Evolutionary conservation across 2,888 invertebrate genomes (phyloP), one percentile per base, ranked within the genome.

Genomic region (Boloria euphrosyne): DNA sequence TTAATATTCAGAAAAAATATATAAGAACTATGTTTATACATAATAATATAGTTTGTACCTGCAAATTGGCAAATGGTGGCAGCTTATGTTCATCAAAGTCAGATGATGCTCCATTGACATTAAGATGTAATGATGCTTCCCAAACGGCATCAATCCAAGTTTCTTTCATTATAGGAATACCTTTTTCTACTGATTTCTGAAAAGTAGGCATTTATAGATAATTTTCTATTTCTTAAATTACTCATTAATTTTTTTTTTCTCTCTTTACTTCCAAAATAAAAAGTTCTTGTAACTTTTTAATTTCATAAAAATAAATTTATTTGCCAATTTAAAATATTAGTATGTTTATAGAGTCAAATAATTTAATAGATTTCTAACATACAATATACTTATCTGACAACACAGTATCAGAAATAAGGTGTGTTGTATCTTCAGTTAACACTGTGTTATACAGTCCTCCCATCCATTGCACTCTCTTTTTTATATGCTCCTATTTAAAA

Each of bases 111-210:
- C 95, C 96, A 54, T 89, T 89, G 0, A 96, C 85, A 73, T 94
- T 94, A 61, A 93, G 86, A 0, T 83, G 87, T 52, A 95, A 90
- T 62, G 96, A 96, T 2, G 92, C 90, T 14, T 95, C 89, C 98
- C 98, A 98, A 0, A 98, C 95, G 0, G 94, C 94, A 46, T 95
- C 90, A 0, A 98, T 92, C 98, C 98, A 98, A 16, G 94, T 93
- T 10, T 94, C 93, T 4, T 94, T 93, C 95, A 98, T 96, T 13
- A 98, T 93, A 43, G 95, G 95, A 66, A 96, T 93, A 61, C 94
- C 93, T 74, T 90, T 90, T 77, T 94, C 93, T 31, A 93, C 92
- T 16, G 97, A 96, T 84, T 94, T 95, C 95, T 96, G 31, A 60
- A 53, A 62, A 38, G 43, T 38, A 10, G 2, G 7, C 6, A 31